phyloP scores from a whole-genome alignment of 2,113 vertebrate species.

The Mola mola region DNA sequence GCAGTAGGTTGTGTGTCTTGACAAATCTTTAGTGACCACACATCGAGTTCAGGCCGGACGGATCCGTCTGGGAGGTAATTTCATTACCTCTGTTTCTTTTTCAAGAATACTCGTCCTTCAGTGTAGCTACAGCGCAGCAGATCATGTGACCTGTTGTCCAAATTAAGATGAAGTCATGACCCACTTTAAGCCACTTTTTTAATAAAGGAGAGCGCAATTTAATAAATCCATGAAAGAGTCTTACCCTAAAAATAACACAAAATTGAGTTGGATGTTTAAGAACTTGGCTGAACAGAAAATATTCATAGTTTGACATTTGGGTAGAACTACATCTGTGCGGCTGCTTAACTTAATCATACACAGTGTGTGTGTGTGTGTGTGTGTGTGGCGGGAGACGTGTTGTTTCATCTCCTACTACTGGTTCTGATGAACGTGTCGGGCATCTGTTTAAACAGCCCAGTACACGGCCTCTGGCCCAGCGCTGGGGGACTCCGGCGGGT shows the following conservation, averaged over 20 bases:
- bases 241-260: slow-evolving; percentile 1
- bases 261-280: slow-evolving; percentile 35
- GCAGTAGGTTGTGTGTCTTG: slow-evolving; percentile 68
- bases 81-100: slow-evolving; percentile 41
- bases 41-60: slow-evolving; percentile 49
- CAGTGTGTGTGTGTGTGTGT: no score
- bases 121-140: slow-evolving; percentile 25
- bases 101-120: slow-evolving; percentile 17
- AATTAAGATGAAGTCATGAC: slow-evolving; percentile 10
- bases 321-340: not conserved
- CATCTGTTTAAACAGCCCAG: slow-evolving; percentile 52
- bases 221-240: slow-evolving; percentile 11
- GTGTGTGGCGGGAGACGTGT: slow-evolving; percentile 16
- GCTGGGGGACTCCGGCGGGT: slow-evolving; percentile 49
- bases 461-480: slow-evolving; percentile 11
- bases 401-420: slow-evolving; percentile 42
- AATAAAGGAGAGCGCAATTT: not conserved
- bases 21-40: slow-evolving; percentile 72
- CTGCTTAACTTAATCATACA: no score
- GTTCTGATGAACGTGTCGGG: slow-evolving; percentile 54
- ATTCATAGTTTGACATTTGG: slow-evolving; percentile 12
- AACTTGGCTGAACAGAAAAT: slow-evolving; percentile 36
- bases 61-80: slow-evolving; percentile 60
- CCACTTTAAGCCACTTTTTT: not conserved
- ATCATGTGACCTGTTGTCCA: slow-evolving; percentile 23